Evolutionary conservation across 2,113 vertebrate species (phyloP).

Genomic region (Mesocricetus auratus): DNA sequence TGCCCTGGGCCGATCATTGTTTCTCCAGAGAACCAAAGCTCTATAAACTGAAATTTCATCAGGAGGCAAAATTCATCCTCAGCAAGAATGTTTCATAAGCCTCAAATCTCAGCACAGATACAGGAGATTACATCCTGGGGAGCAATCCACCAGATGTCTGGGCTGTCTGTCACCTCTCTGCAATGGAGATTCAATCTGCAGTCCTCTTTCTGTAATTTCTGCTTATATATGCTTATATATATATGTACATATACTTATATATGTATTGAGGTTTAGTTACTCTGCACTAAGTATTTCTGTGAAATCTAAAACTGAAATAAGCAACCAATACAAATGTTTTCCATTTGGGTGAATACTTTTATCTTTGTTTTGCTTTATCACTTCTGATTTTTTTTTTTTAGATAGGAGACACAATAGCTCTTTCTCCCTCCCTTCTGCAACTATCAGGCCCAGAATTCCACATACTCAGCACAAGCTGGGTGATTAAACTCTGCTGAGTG

Average conservation of each 20-base stretch:
- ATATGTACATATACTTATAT: neutral
- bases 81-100: neutral
- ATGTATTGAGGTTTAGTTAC: neutral
- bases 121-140: neutral
- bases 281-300: neutral
- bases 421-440: neutral
- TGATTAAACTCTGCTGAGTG: neutral
- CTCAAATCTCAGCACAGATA: neutral
- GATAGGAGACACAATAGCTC: neutral
- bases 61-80: neutral
- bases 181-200: neutral
- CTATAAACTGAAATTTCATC: neutral
- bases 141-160: neutral
- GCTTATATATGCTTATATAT: neutral
- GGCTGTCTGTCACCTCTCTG: neutral
- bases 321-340: conserved; percentile 22
- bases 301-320: conserved; percentile 27
- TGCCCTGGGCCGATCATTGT: neutral
- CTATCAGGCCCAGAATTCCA: neutral
- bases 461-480: neutral
- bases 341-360: neutral
- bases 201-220: neutral
- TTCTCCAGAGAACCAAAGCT: conserved; percentile 25
- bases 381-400: neutral
- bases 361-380: conserved; percentile 5